Conservation (phyloP, 1,140 invertebrate genomes). For the Drosophila sechellia region DNA sequence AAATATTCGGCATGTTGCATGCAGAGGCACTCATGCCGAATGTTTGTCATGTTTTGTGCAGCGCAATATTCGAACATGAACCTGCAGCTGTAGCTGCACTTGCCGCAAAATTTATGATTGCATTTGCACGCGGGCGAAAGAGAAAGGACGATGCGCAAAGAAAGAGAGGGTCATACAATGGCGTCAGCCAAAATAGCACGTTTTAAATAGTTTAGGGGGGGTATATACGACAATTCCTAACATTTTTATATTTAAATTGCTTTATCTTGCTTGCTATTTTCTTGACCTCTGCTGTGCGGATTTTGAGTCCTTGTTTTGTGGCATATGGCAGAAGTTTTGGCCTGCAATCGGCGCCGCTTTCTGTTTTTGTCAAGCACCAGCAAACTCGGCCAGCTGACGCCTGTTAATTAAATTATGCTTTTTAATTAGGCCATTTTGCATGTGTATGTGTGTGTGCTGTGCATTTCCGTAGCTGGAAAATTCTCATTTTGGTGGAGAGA, state of each 20-base stretch:
- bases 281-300: constrained; percentile 9
- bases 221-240: no score
- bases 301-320: constrained; percentile 61
- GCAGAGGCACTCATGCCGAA: constrained; percentile 39
- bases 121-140: constrained; percentile 55
- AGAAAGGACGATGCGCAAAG: constrained; percentile 7
- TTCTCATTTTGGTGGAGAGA: constrained; percentile 13
- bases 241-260: not conserved
- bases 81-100: constrained; percentile 51
- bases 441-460: constrained; percentile 12
- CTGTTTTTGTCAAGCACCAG: constrained; percentile 43
- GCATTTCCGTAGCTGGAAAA: constrained; percentile 29
- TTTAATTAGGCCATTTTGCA: constrained; percentile 71
- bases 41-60: constrained; percentile 54
- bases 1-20: constrained; percentile 59
- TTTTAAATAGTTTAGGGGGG: no score
- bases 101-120: constrained; percentile 77
- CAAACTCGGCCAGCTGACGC: constrained; percentile 55
- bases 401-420: constrained; percentile 79
- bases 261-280: not conserved
- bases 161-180: constrained; percentile 4
- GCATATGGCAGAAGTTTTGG: constrained; percentile 65
- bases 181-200: not conserved
- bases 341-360: constrained; percentile 24
- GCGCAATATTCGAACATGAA: constrained; percentile 58